These are phyloP conservation scores for Eidolon helvum DNA, from an alignment of 2,113 vertebrate genomes.

Conservation along the genomic window DNA sequence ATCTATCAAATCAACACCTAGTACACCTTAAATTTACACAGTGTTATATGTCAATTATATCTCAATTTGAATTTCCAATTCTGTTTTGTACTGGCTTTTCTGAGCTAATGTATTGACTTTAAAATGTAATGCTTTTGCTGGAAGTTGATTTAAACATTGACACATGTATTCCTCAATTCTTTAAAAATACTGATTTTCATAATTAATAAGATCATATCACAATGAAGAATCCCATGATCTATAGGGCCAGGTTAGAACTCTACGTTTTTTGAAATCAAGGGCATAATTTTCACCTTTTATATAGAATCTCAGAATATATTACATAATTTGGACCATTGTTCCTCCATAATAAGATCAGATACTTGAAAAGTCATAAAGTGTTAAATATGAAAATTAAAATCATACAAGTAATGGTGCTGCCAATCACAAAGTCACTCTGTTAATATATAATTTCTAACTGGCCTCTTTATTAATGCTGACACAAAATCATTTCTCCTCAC, in stretches of 20 bases:
- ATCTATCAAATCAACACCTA: no score
- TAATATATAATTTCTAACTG: not conserved
- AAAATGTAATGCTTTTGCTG: not conserved
- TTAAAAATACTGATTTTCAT: not conserved
- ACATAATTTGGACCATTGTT: not conserved
- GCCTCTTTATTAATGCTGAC: not conserved
- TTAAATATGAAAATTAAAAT: conserved; percentile 17
- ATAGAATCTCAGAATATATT: not conserved
- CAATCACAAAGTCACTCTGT: not conserved
- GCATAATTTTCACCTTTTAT: not conserved
- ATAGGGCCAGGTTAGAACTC: not conserved
- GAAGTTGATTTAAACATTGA: no score
- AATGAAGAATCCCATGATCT: not conserved
- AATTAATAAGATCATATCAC: not conserved
- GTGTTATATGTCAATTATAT: no score
- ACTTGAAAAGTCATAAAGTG: not conserved
- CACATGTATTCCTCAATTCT: not conserved
- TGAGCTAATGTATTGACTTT: not conserved
- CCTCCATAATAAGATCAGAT: not conserved
- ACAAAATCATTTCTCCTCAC: not conserved
- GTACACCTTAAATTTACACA: no score
- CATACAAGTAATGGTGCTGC: not conserved
- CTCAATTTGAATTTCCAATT: not conserved
- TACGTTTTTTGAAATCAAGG: not conserved
- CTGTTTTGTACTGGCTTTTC: not conserved